Evolutionary conservation across 2,797 vertebrate species (phyloP).

Genomic region (Okamejei kenojei): DNA sequence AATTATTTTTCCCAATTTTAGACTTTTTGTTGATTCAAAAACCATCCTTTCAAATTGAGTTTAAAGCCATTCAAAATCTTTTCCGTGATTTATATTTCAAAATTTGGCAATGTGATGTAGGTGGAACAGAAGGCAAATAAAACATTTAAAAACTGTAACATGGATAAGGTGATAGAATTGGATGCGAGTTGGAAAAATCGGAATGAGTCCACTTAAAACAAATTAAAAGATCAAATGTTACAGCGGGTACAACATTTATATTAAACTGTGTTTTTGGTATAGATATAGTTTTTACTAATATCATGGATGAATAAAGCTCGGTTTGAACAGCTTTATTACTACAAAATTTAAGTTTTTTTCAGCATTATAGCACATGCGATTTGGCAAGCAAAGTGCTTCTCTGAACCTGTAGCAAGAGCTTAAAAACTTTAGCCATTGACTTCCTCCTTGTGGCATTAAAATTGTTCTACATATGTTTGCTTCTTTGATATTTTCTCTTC

Average conservation of each 20-base stretch:
- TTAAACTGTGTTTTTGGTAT: neutral
- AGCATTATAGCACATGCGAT: neutral
- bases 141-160: neutral
- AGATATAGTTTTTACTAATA: neutral
- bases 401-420: neutral
- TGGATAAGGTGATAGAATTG: neutral
- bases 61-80: neutral
- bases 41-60: neutral
- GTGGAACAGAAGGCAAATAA: neutral
- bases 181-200: neutral
- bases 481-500: neutral
- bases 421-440: neutral
- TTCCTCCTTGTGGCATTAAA: neutral
- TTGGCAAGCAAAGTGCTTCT: neutral
- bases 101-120: neutral
- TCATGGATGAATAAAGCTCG: neutral
- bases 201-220: neutral
- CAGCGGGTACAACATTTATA: neutral
- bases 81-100: neutral
- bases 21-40: neutral
- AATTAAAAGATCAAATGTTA: neutral
- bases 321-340: neutral
- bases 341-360: neutral
- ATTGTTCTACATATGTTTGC: neutral
- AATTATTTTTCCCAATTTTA: neutral